phyloP scores from a whole-genome alignment of 2,888 invertebrate species.

The Drosophila incognita region DNA sequence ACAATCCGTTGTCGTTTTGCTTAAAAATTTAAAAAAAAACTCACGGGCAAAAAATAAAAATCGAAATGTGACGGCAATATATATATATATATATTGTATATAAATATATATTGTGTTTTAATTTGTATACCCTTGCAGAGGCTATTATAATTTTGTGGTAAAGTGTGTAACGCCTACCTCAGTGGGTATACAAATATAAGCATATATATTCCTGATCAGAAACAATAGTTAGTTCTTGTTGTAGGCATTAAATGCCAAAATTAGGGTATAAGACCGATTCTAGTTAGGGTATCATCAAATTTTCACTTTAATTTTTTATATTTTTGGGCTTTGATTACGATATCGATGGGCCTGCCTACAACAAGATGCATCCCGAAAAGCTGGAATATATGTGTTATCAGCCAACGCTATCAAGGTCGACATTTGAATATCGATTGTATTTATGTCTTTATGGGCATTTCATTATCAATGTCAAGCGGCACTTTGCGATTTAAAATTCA shows the following conservation, averaged over 20 bases:
- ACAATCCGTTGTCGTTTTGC: background rate
- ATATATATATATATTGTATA: background rate
- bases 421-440: background rate
- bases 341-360: background rate
- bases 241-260: too few species aligned
- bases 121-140: background rate
- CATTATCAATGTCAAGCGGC: conserved; percentile 74
- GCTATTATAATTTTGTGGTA: background rate
- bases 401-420: conserved; percentile 39
- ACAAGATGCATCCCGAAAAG: background rate
- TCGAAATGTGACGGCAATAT: conserved; percentile 1
- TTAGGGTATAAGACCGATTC: background rate
- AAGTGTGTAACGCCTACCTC: background rate
- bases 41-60: conserved; percentile 2
- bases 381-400: conserved; percentile 25
- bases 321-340: background rate
- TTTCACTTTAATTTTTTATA: background rate
- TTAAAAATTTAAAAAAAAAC: conserved; percentile 29
- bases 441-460: conserved; percentile 36
- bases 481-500: conserved; percentile 24
- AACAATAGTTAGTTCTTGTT: background rate
- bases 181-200: background rate
- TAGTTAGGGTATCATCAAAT: background rate
- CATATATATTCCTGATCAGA: background rate
- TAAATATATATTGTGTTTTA: background rate